These are phyloP conservation scores for Galemys pyrenaicus DNA, from an alignment of 2,113 vertebrate species.

Conservation along the genomic window DNA sequence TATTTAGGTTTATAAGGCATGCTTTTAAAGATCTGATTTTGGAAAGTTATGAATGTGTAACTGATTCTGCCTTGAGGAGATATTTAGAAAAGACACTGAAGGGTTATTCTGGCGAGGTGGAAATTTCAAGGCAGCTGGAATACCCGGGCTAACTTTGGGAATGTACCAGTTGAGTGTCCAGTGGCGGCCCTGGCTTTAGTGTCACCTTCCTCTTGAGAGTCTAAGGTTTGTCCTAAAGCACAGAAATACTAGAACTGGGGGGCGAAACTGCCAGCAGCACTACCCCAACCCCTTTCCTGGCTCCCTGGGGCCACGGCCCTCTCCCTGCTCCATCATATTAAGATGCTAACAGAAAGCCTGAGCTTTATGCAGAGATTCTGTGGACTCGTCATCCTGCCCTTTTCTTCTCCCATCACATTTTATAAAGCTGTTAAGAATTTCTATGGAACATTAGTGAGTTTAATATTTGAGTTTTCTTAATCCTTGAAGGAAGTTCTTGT, in stretches of 20 bases:
- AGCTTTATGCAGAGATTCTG: background rate
- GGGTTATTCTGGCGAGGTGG: background rate
- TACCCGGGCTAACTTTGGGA: background rate
- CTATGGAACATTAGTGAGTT: background rate
- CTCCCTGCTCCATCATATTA: background rate
- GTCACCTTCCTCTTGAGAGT: background rate
- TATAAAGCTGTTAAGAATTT: background rate
- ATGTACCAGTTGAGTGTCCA: background rate
- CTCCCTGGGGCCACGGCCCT: background rate
- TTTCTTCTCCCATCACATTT: background rate
- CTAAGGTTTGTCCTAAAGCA: background rate
- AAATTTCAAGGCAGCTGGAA: background rate
- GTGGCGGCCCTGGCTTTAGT: background rate
- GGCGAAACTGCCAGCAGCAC: background rate
- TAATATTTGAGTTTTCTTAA: constrained; percentile 27
- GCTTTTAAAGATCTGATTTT: background rate
- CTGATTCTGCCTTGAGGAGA: background rate
- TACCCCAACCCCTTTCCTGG: no score
- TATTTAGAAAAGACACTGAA: background rate
- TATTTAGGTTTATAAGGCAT: background rate
- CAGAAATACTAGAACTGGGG: background rate
- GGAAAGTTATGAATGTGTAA: background rate
- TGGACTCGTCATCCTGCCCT: background rate
- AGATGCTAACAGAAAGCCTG: background rate
- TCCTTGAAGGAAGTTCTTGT: constrained; percentile 10